Evolutionary conservation across 1,140 invertebrate species (phyloP).

Genomic region (Penaeus vannamei): DNA sequence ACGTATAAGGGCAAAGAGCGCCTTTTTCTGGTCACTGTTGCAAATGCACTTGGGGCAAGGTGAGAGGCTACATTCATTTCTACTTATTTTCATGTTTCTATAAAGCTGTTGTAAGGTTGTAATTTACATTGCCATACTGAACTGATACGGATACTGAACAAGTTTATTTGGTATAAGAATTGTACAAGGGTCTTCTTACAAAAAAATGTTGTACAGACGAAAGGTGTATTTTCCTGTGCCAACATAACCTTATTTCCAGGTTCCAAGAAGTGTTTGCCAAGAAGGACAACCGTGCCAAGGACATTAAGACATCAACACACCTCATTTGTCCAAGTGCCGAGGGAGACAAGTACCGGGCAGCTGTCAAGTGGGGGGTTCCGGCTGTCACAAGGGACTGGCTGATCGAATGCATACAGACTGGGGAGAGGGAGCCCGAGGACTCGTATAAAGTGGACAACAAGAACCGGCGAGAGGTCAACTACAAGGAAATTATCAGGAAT

Average conservation of each 20-base stretch:
- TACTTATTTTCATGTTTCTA: neutral
- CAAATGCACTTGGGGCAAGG: constrained; percentile 71
- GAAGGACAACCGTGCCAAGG: constrained; percentile 73
- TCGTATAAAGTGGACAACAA: constrained; percentile 77
- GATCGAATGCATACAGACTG: constrained; percentile 77
- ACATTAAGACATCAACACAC: constrained; percentile 79
- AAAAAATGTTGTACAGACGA: no score
- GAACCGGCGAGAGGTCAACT: constrained; percentile 3
- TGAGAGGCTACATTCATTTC: constrained; percentile 50
- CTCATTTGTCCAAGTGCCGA: constrained; percentile 81
- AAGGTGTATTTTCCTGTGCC: neutral
- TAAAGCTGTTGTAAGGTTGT: neutral
- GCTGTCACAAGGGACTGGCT: constrained; percentile 85
- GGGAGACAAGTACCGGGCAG: constrained; percentile 87
- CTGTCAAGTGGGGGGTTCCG: constrained; percentile 86
- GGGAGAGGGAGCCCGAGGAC: constrained; percentile 75
- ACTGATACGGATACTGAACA: no score
- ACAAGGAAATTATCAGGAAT: constrained; percentile 34
- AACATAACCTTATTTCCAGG: constrained; percentile 67
- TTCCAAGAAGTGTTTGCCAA: constrained; percentile 79
- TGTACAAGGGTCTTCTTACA: no score
- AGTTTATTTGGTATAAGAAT: no score
- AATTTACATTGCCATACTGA: no score
- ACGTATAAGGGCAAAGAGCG: constrained; percentile 82
- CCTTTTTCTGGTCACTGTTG: constrained; percentile 76